Evolutionary conservation across 2,888 invertebrate genomes (phyloP).

Genomic region (Euzetes globulus): DNA sequence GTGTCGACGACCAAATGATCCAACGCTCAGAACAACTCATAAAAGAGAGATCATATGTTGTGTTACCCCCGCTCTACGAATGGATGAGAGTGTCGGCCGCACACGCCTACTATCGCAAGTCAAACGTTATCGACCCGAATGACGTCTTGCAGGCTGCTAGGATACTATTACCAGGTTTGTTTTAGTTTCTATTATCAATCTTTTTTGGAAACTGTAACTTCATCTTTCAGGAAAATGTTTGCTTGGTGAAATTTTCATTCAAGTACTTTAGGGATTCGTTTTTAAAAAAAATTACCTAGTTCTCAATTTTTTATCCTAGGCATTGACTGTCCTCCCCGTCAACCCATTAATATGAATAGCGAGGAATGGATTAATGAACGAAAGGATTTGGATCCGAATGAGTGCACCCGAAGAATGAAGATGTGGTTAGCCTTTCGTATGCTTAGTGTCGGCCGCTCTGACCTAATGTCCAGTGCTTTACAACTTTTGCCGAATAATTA

Average conservation of each 20-base stretch:
- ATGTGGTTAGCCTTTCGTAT: conserved; percentile 70
- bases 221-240: too few species aligned
- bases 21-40: conserved; percentile 59
- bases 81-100: conserved; percentile 77
- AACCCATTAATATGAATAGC: conserved; percentile 44
- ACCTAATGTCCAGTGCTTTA: conserved; percentile 68
- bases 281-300: background rate
- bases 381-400: conserved; percentile 50
- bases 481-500: conserved; percentile 63
- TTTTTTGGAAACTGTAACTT: too few species aligned
- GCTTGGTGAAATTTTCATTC: too few species aligned
- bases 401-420: conserved; percentile 60
- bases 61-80: conserved; percentile 79
- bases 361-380: conserved; percentile 53
- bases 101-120: conserved; percentile 66
- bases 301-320: background rate
- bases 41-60: conserved; percentile 77
- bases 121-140: conserved; percentile 69
- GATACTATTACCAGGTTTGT: conserved; percentile 64
- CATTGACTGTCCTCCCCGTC: conserved; percentile 76
- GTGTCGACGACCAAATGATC: background rate
- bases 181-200: too few species aligned
- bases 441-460: conserved; percentile 67
- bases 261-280: too few species aligned
- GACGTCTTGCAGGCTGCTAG: conserved; percentile 82